Evolutionary conservation across 2,888 invertebrate species (phyloP).

Genomic region (Malthinus flaveolus): DNA sequence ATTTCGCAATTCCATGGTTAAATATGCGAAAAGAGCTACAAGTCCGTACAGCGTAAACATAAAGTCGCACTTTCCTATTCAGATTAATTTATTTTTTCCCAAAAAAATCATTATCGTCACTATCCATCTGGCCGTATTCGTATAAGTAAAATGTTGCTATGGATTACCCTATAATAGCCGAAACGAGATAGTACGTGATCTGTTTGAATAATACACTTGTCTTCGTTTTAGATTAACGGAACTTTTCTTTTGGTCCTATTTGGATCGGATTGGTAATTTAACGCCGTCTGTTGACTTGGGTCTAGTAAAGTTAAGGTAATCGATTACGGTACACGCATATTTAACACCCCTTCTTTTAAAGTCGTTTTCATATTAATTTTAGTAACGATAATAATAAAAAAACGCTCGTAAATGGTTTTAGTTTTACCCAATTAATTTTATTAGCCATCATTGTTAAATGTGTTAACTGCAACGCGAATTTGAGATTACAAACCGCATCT

Average conservation of each 20-base stretch:
- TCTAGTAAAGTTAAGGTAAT: slow-evolving; percentile 25
- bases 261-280: slow-evolving; percentile 28
- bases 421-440: too few species aligned
- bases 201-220: slow-evolving; percentile 33
- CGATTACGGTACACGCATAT: slow-evolving; percentile 25
- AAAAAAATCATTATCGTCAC: background rate
- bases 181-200: slow-evolving; percentile 39
- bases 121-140: slow-evolving; percentile 7
- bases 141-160: slow-evolving; percentile 26
- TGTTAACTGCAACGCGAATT: too few species aligned
- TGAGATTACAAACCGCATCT: too few species aligned
- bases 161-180: slow-evolving; percentile 33
- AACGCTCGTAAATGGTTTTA: too few species aligned
- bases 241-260: slow-evolving; percentile 33
- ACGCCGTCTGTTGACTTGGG: slow-evolving; percentile 25
- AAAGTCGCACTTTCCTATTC: background rate
- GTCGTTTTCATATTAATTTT: background rate
- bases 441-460: too few species aligned
- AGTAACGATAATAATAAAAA: too few species aligned
- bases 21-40: background rate
- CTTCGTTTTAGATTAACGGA: slow-evolving; percentile 37
- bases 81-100: background rate
- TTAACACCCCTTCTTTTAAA: slow-evolving; percentile 10
- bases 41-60: background rate
- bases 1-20: slow-evolving; percentile 8